phyloP scores from a whole-genome alignment of 2,888 invertebrate species.

The Bombylius discolor region DNA sequence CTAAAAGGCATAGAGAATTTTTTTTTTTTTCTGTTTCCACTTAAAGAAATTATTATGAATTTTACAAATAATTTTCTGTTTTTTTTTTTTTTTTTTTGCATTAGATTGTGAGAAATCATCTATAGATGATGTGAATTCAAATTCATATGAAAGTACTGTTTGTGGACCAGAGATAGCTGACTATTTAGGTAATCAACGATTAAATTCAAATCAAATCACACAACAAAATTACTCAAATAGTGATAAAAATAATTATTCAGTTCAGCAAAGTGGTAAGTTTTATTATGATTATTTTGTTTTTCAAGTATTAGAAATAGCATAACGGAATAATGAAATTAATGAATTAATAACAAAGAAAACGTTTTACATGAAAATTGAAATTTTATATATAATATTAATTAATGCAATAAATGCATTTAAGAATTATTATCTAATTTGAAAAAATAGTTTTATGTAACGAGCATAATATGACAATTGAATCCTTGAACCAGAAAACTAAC shows the following conservation, averaged over 20 bases:
- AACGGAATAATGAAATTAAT: neutral
- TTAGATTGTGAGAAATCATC: constrained; percentile 14
- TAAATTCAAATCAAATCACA: constrained; percentile 11
- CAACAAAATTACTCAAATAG: constrained; percentile 12
- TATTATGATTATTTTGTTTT: too few relatives aligned
- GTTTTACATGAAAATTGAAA: too few relatives aligned
- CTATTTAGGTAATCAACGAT: constrained; percentile 14
- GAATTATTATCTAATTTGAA: too few relatives aligned
- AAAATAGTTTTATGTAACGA: too few relatives aligned
- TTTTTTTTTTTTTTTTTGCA: neutral
- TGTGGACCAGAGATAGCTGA: constrained; percentile 12
- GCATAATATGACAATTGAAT: neutral
- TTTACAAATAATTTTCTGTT: too few relatives aligned
- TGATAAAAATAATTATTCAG: constrained; percentile 14
- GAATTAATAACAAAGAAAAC: too few relatives aligned
- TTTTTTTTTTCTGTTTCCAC: too few relatives aligned
- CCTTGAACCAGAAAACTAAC: neutral
- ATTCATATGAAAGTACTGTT: constrained; percentile 8
- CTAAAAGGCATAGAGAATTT: too few relatives aligned
- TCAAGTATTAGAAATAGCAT: neutral
- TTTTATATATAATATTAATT: too few relatives aligned
- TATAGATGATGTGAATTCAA: constrained; percentile 10
- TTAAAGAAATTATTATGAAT: too few relatives aligned
- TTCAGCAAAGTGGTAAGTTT: constrained; percentile 15
- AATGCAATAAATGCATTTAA: neutral